Evolutionary conservation across 2,888 invertebrate species (phyloP), one percentile per base, ranked within the genome.

Genomic region (Acanthococcus lagerstroemiae): DNA sequence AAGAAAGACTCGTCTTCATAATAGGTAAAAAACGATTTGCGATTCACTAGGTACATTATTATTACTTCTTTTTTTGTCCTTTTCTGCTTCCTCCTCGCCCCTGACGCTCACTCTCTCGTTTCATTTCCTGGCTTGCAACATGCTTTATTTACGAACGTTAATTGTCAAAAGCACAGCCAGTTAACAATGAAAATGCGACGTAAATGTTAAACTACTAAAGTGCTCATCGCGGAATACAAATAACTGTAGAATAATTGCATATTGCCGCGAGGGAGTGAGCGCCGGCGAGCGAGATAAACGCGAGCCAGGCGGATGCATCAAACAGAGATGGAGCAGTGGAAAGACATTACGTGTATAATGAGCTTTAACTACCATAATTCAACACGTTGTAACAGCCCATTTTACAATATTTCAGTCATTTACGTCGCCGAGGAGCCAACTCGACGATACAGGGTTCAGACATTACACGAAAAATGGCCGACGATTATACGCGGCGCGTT

Each of bases 311-410:
- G n/a, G n/a, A n/a, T n/a, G n/a, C n/a, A n/a, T n/a, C n/a, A n/a
- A n/a, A n/a, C n/a, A n/a, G 37, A n/a, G 37, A 37, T 37, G 37
- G 12, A 37, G 37, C 12, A n/a, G 37, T 37, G 37, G 37, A 57
- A 55, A 57, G 57, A 57, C 57, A 57, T 57, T 57, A 57, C 57
- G 57, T 57, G 57, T 57, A 57, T 57, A 57, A 57, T 57, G 57
- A 57, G 57, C 57, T 57, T 37, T 57, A 57, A 57, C 57, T 57
- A 45, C 57, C 57, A 57, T 57, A 57, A 57, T 57, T 57, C 57
- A 57, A 57, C 57, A 57, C 57, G 57, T 57, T 57, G 57, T 57
- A 57, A 57, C 57, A 57, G 57, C 57, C 57, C 57, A 57, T 57
- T 57, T 57, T 57, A 57, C 57, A 57, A 57, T 57, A 57, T 57